Base-by-base conservation (phyloP, 2,888 invertebrate genomes). In the Scelioninae gen. 2 region DNA sequence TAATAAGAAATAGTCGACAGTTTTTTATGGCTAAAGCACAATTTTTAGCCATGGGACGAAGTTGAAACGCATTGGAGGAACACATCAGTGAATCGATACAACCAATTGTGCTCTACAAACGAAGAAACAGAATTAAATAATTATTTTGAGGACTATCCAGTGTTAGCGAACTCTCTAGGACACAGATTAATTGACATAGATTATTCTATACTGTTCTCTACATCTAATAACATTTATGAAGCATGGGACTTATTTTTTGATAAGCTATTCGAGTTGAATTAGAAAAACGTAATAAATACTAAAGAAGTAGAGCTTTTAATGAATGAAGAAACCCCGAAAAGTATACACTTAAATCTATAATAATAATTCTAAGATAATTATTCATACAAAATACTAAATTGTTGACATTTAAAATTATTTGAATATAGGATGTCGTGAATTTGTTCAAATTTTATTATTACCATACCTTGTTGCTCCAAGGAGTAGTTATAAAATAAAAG, bases 11-110 rank as follows among this genome's bases (percentile, higher is more conserved):
- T 25, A 25, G 6, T 25, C 1, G 7, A 5, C 11, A 48, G 48
- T 48, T 31, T 48, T n/a, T 2, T 16, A 9, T 48, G 48, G 31
- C 6, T 48, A 9, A 9, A 10, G 0, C 48, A 48, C 16, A 48
- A 48, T 16, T n/a, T 2, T 9, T 28, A 48, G 5, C 48, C 48
- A 16, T 48, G 48, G 48, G 31, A 48, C 10, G 48, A 48, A 15
- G 48, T 48, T 4, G 9, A 31, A 48, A 1, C 0, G 0, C 48
- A 48, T 31, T 48, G 48, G 48, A 1, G n/a, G n/a, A 16, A 15
- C 3, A 48, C 28, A 2, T 4, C 31, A 10, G 16, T 31, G 1
- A 1, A 31, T 10, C 48, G 48, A 0, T 48, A 48, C 16, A 48
- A 48, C n/a, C n/a, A n/a, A n/a, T n/a, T n/a, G n/a, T n/a, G n/a